Percentiles rank a stretch among this genome's conserved stretches.
Evolutionary conservation across 1,140 invertebrate species (phyloP).

Genomic region (Nephila pilipes): DNA sequence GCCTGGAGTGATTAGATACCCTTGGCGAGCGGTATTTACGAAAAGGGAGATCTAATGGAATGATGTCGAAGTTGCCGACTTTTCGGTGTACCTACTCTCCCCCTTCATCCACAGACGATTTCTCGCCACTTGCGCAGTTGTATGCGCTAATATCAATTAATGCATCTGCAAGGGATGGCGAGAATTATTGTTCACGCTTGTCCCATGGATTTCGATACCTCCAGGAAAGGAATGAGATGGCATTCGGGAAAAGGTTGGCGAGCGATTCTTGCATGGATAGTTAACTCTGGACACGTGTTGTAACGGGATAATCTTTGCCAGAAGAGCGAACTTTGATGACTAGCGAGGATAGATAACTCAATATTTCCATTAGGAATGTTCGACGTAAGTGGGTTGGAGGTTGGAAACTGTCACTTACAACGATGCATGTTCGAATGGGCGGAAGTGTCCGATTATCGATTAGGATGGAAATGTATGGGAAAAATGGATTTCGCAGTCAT

Average conservation of each 20-base stretch:
- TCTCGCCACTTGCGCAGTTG: neutral
- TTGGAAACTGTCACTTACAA: constrained; percentile 1
- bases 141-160: constrained; percentile 52
- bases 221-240: neutral
- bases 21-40: neutral
- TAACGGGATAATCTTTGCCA: constrained; percentile 36
- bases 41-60: constrained; percentile 21
- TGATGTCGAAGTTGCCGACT: constrained; percentile 29
- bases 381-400: neutral
- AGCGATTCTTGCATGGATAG: neutral
- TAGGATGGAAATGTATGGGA: neutral
- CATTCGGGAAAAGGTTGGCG: constrained; percentile 5
- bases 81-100: neutral
- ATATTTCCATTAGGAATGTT: constrained; percentile 29
- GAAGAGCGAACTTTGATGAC: constrained; percentile 30
- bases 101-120: neutral
- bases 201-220: neutral
- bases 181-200: constrained; percentile 26
- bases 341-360: constrained; percentile 27
- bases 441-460: constrained; percentile 14
- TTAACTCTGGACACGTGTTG: neutral
- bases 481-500: neutral
- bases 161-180: neutral
- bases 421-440: neutral
- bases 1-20: constrained; percentile 3